Base-by-base conservation (phyloP, 2,113 vertebrate genomes). In the Chaenocephalus aceratus region DNA sequence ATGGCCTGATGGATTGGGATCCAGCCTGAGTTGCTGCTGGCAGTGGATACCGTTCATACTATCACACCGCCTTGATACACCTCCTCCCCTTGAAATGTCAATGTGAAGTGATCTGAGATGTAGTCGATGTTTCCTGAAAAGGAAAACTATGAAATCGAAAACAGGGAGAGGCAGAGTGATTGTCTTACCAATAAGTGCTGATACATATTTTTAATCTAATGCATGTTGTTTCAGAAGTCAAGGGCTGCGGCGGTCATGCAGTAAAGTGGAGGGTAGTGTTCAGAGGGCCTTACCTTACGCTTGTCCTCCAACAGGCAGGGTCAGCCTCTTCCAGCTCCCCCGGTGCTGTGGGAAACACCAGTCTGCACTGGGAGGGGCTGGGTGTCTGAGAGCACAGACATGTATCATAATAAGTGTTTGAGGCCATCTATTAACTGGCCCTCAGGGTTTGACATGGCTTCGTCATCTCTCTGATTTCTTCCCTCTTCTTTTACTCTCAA, bases 101-200 rank as follows among this genome's bases (percentile, higher is more conserved):
- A 83, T 88, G 79, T 80, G 68, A 83, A 88, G 85, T 57, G 88
- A 90, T 86, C 88, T 83, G 91, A 89, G 89, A 79, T 83, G 86
- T 79, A 48, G 75, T 91, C 72, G 75, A 88, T 85, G 83, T 86
- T 87, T 92, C 87, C 86, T 86, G 84, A 86, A 90, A 89, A 93
- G 88, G 86, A 82, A 88, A 86, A 75, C 75, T 16, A 73, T 84
- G 83, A 89, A 85, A 89, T 78, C 18, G 75, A 88, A 41, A 91
- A 83, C 64, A 65, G 74, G 80, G 77, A 82, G 77, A 89, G 75
- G 84, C 79, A 83, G 90, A 86, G 75, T 79, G 81, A 91, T 92
- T 89, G 89, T 91, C 88, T 93, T 92, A 92, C 89, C 85, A 83
- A 84, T 90, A 93, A 88, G 79, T 93, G 88, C 89, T 93, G 89